A percentile compares a stretch with the other conserved stretches of the same genome.
Conservation (phyloP, 2,888 invertebrate species). For the Luperina nickerlii region DNA sequence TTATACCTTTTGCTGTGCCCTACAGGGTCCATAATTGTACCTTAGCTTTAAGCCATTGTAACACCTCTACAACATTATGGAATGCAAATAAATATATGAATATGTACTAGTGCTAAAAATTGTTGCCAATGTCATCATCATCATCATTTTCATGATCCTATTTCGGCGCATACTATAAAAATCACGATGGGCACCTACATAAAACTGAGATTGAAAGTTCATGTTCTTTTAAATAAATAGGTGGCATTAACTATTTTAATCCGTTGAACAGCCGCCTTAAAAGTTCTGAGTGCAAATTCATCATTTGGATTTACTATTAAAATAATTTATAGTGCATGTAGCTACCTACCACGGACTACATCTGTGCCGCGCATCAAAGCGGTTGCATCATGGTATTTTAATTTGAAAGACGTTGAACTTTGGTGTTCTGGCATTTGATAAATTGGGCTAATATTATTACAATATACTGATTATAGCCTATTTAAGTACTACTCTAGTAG, state of each 20-base stretch:
- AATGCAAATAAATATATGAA: no score
- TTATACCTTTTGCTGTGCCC: no score
- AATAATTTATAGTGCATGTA: slow-evolving; percentile 64
- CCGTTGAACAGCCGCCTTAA: slow-evolving; percentile 9
- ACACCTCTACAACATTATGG: no score
- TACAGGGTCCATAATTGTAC: no score
- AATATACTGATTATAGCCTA: slow-evolving; percentile 10
- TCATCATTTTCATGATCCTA: background rate
- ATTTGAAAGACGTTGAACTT: slow-evolving; percentile 69
- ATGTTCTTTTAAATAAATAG: slow-evolving; percentile 12
- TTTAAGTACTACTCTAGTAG: background rate
- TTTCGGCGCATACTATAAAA: background rate
- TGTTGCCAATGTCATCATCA: background rate
- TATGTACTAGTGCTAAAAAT: no score
- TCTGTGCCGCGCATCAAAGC: slow-evolving; percentile 71
- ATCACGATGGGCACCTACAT: background rate
- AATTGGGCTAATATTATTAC: slow-evolving; percentile 50
- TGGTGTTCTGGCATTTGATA: slow-evolving; percentile 68
- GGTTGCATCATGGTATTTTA: slow-evolving; percentile 65
- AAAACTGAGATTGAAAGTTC: slow-evolving; percentile 15
- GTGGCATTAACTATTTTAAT: slow-evolving; percentile 27
- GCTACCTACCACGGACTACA: slow-evolving; percentile 64
- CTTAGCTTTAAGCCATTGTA: no score
- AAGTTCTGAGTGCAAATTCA: slow-evolving; percentile 42
- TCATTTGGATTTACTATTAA: slow-evolving; percentile 44